Conservation (phyloP, 2,797 vertebrate species). For the Halcyon leucocephala region DNA sequence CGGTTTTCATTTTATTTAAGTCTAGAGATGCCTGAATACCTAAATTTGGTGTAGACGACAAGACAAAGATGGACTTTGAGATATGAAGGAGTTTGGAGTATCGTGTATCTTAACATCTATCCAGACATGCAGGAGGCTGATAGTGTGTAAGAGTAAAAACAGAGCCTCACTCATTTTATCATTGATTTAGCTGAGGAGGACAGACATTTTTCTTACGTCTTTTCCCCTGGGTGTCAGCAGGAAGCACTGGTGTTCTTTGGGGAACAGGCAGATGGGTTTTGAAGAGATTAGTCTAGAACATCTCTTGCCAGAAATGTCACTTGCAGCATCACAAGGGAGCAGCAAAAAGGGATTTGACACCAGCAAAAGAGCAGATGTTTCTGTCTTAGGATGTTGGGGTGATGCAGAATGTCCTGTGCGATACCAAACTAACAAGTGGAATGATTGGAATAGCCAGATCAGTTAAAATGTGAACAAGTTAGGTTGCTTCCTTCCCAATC, state of each 20-base stretch:
- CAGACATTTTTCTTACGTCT: not conserved
- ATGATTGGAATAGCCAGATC: not conserved
- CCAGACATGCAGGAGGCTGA: not conserved
- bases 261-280: slow-evolving; percentile 40
- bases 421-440: not conserved
- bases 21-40: not conserved
- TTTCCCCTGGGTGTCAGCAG: slow-evolving; percentile 1
- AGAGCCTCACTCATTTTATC: slow-evolving; percentile 9
- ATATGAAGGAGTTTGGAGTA: not conserved
- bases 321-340: not conserved
- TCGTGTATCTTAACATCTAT: not conserved
- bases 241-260: not conserved
- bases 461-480: not conserved
- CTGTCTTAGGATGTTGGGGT: not conserved
- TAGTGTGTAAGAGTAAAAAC: not conserved
- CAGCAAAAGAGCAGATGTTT: not conserved
- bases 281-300: slow-evolving; percentile 8
- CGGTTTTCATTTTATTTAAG: not conserved
- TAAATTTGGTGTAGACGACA: not conserved
- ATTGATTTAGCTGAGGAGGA: not conserved
- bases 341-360: not conserved
- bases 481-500: not conserved
- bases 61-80: not conserved
- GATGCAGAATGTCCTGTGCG: not conserved
- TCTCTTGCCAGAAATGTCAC: not conserved